Evolutionary conservation across 2,113 vertebrate species (phyloP), one percentile per base, ranked within the genome.

Genomic region (Parotia lawesii): DNA sequence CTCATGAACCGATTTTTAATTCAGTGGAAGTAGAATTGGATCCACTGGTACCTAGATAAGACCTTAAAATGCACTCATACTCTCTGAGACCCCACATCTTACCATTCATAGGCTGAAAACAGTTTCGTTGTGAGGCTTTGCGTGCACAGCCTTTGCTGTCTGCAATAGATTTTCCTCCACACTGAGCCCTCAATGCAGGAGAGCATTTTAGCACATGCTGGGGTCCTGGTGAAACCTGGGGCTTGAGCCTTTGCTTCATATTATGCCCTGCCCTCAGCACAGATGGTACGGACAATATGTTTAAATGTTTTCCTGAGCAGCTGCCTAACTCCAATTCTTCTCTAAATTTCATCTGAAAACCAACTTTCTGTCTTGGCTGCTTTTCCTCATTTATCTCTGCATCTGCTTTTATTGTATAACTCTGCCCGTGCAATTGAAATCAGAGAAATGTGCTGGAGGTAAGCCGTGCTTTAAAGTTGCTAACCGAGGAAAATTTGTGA

Each of bases 401-500:
- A 77, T 93, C 71, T 87, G 78, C 47, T 93, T 10, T 77, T 67
- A 37, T 21, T 89, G 89, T 64, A 18, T 57, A 83, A 70, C 45
- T 75, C 57, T 93, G 69, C 56, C 76, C 0, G 0, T 1, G 3
- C 8, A 17, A 69, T 16, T 79, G 56, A 90, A 94, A 91, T 88
- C 64, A 94, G 73, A 89, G 86, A 58, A 94, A 80, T 5, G 3
- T 83, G 92, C 82, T 95, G 64, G 87, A 96, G 79, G 65, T 93
- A 85, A 90, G 44, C n/a, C 53, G n/a, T 40, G 31, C 48, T 90
- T 94, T 62, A 67, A 93, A 97, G 48, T 57, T 48, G 28, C 56
- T 84, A 94, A 88, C 47, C 0, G 0, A 74, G 64, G 87, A 87
- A 91, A 94, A 95, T 76, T 28, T 56, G 74, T 6, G 24, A 67